Percentiles rank a stretch among this genome's conserved stretches.
These are phyloP conservation scores for Myotis lucifugus DNA, from an alignment of 2,113 vertebrate species.

Conservation along the genomic window DNA sequence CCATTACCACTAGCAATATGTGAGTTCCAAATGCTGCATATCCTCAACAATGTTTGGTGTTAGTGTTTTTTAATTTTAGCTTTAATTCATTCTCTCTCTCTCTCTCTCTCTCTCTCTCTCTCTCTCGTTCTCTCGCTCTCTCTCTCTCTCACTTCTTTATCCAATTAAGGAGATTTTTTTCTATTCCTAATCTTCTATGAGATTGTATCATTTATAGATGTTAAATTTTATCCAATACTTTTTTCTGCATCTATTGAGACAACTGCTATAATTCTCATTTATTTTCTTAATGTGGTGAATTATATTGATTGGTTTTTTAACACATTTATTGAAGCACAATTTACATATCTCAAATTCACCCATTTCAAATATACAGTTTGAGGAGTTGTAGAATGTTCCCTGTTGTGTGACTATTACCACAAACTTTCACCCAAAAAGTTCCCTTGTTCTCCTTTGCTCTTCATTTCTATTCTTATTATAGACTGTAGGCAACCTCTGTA, in stretches of 20 bases:
- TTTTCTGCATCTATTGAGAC: conserved; percentile 21
- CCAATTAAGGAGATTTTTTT: background rate
- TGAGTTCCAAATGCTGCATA: conserved; percentile 33
- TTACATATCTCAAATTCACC: background rate
- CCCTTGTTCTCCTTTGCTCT: background rate
- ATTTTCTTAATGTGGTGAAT: background rate
- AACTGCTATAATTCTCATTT: background rate
- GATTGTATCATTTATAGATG: background rate
- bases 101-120: background rate
- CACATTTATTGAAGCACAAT: background rate
- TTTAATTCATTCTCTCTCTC: background rate
- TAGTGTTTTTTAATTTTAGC: conserved; percentile 1
- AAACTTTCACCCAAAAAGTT: background rate
- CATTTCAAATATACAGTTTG: background rate
- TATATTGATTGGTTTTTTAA: background rate
- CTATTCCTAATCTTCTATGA: background rate
- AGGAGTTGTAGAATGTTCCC: background rate
- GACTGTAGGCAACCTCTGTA: background rate
- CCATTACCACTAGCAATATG: conserved; percentile 47
- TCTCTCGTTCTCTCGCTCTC: no score
- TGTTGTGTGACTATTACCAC: background rate
- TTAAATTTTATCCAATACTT: conserved; percentile 35
- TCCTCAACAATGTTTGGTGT: background rate
- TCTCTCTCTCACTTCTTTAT: background rate
- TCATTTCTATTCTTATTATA: background rate